Conservation (phyloP, 2,888 invertebrate genomes). For the Phlogophora meticulosa region DNA sequence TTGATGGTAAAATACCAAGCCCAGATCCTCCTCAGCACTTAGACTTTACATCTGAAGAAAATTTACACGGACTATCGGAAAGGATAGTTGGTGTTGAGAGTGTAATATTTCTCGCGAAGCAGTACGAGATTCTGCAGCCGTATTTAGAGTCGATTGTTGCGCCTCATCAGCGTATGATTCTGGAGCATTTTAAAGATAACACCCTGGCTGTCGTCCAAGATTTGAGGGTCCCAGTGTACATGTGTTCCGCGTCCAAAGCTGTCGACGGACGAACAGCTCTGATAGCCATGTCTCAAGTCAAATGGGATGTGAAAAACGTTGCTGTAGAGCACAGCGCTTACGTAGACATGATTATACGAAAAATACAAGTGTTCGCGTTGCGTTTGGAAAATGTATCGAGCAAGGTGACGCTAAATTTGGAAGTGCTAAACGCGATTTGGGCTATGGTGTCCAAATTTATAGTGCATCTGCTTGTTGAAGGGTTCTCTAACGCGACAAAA, state of each 20-base stretch:
- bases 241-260: constrained; percentile 95
- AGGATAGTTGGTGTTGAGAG: constrained; percentile 98
- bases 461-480: constrained; percentile 97
- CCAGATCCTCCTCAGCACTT: constrained; percentile 80
- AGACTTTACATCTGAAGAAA: constrained; percentile 90
- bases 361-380: constrained; percentile 94
- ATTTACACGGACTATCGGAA: constrained; percentile 95
- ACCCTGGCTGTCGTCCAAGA: constrained; percentile 94
- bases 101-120: constrained; percentile 96
- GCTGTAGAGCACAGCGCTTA: constrained; percentile 98
- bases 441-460: constrained; percentile 96
- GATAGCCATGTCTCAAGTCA: constrained; percentile 97
- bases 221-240: constrained; percentile 96
- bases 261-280: constrained; percentile 95
- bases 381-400: constrained; percentile 94
- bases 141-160: constrained; percentile 96
- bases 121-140: constrained; percentile 95
- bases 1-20: constrained; percentile 75
- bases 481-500: constrained; percentile 97
- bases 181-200: constrained; percentile 94
- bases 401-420: constrained; percentile 93
- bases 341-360: constrained; percentile 94
- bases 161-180: constrained; percentile 92
- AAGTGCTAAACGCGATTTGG: constrained; percentile 95
- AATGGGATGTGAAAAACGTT: constrained; percentile 98